Conservation (phyloP, 2,888 invertebrate species). For the Dryomyza anilis region DNA sequence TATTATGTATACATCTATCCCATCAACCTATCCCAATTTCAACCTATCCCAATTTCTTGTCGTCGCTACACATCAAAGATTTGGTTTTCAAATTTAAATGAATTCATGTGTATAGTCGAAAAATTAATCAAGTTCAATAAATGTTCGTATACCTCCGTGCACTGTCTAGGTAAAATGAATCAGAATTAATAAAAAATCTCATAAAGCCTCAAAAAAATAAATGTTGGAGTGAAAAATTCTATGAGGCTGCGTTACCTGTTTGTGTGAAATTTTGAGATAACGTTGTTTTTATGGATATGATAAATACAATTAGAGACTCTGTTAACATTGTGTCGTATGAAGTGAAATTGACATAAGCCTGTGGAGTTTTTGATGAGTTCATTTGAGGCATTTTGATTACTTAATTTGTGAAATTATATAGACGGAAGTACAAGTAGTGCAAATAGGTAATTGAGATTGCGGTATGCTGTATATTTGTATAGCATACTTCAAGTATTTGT, state of each 20-base stretch:
- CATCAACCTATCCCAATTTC: too few species aligned
- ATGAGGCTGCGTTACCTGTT: neutral
- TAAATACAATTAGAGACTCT: neutral
- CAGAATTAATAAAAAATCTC: slow-evolving; percentile 13
- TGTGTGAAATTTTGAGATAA: slow-evolving; percentile 1
- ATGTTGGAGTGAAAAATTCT: neutral
- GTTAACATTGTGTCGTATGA: slow-evolving; percentile 1
- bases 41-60: neutral
- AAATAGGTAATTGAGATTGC: neutral
- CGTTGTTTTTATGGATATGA: neutral
- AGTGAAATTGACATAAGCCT: neutral
- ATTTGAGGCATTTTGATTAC: too few species aligned
- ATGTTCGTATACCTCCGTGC: neutral
- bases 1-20: neutral
- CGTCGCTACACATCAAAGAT: neutral
- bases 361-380: neutral
- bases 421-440: too few species aligned
- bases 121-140: neutral
- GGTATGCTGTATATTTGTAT: too few species aligned
- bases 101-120: neutral
- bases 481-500: too few species aligned
- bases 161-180: neutral
- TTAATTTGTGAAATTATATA: too few species aligned
- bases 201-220: slow-evolving; percentile 11
- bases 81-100: too few species aligned